Percentiles rank a stretch among this genome's conserved stretches.
Conservation (phyloP, 2,888 invertebrate species). For the Plagodis dolabraria region DNA sequence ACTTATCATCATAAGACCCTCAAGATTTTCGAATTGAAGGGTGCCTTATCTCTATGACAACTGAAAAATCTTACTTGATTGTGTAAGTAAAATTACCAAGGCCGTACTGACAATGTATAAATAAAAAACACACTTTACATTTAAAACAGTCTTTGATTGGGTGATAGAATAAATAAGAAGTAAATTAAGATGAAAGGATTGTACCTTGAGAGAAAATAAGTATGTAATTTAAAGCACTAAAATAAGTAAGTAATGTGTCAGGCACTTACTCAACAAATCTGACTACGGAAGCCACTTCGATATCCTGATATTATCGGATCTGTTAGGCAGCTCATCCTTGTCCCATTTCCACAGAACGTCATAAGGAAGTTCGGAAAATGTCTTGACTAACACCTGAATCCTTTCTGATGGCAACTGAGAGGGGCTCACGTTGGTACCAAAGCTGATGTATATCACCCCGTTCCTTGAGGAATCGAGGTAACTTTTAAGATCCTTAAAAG, state of each 20-base stretch:
- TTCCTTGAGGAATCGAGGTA: slow-evolving; percentile 33
- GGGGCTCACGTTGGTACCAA: slow-evolving; percentile 36
- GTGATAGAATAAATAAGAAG: too few species aligned
- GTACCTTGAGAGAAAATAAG: too few species aligned
- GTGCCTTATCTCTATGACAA: too few species aligned
- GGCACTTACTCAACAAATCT: slow-evolving; percentile 54
- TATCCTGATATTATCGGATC: slow-evolving; percentile 56
- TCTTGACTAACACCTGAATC: slow-evolving; percentile 37
- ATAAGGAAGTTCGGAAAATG: slow-evolving; percentile 54
- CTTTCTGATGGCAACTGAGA: slow-evolving; percentile 37
- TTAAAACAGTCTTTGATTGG: too few species aligned
- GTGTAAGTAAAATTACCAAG: too few species aligned
- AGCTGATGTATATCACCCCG: slow-evolving; percentile 30
- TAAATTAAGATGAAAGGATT: too few species aligned
- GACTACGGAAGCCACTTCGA: slow-evolving; percentile 63
- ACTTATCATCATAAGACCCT: too few species aligned
- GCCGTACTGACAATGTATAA: too few species aligned
- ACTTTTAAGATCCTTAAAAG: slow-evolving; percentile 41
- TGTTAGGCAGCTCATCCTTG: slow-evolving; percentile 44
- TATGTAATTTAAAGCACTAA: too few species aligned
- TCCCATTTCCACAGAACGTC: slow-evolving; percentile 64
- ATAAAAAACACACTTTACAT: too few species aligned
- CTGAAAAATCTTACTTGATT: too few species aligned
- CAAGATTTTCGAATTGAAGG: too few species aligned
- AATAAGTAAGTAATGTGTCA: not conserved